Evolutionary conservation across 2,113 vertebrate genomes (phyloP).

Genomic region (Mastomys coucha): DNA sequence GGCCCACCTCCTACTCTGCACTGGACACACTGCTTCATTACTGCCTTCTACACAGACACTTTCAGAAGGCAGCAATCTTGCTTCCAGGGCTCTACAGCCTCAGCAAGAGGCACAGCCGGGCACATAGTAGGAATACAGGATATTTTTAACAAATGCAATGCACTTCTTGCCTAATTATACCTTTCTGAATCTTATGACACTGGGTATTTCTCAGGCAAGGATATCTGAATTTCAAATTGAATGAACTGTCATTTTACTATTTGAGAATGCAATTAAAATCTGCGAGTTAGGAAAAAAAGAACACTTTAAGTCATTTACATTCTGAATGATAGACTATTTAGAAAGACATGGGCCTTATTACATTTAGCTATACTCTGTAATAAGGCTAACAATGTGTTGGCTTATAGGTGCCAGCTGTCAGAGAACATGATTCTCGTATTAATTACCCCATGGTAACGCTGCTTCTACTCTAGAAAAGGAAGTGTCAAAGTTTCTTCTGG

Average conservation of each 20-base stretch:
- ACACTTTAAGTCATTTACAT: conserved; percentile 65
- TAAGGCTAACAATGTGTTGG: conserved; percentile 65
- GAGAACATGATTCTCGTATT: conserved; percentile 1
- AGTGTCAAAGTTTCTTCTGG: not conserved
- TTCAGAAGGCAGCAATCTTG: not conserved
- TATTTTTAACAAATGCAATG: conserved; percentile 47
- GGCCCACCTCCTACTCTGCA: not conserved
- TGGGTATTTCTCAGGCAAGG: conserved; percentile 57
- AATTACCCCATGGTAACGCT: not conserved
- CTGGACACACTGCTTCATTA: not conserved
- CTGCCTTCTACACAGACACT: not conserved
- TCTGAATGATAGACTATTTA: conserved; percentile 62
- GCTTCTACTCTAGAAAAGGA: not conserved
- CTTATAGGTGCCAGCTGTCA: conserved; percentile 57
- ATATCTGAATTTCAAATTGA: conserved; percentile 68
- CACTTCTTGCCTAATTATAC: conserved; percentile 53
- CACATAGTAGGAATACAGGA: conserved; percentile 45
- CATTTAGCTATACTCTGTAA: conserved; percentile 57
- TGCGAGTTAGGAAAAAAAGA: conserved; percentile 50
- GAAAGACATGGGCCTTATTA: conserved; percentile 60
- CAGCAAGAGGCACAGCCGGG: not conserved
- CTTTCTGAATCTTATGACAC: conserved; percentile 52
- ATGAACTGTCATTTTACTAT: conserved; percentile 68
- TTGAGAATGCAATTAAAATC: conserved; percentile 71
- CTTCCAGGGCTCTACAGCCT: not conserved